Conservation (phyloP, 2,113 vertebrate species). For the Perognathus longimembris region DNA sequence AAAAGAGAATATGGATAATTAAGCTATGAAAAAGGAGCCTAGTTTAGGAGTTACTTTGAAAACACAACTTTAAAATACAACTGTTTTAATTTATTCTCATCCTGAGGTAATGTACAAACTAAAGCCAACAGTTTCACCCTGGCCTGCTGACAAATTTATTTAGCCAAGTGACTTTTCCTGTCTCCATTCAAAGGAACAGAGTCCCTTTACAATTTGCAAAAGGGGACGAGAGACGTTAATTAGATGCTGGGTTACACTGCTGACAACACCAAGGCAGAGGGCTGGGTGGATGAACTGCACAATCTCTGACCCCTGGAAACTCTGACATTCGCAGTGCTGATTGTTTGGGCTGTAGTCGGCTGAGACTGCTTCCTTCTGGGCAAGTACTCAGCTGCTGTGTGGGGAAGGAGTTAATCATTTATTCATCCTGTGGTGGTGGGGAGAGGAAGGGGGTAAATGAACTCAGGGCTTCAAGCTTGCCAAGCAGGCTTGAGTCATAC, state of each 20-base stretch:
- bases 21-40: slow-evolving; percentile 12
- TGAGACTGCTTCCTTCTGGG: no score
- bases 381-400: no score
- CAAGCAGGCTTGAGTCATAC: no score
- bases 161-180: slow-evolving; percentile 36
- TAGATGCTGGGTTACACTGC: not conserved
- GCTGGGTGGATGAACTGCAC: not conserved
- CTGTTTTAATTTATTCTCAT: slow-evolving; percentile 55
- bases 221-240: not conserved
- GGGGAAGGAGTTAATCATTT: no score
- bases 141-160: slow-evolving; percentile 30
- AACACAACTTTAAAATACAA: slow-evolving; percentile 52
- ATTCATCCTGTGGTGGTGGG: no score
- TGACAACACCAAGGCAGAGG: not conserved
- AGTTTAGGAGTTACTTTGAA: slow-evolving; percentile 56
- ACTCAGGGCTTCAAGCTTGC: no score
- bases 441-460: no score
- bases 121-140: slow-evolving; percentile 11
- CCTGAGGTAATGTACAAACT: slow-evolving; percentile 10
- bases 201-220: slow-evolving; percentile 24
- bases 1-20: slow-evolving; percentile 25
- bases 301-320: not conserved
- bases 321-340: not conserved
- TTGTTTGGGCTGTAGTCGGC: not conserved
- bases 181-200: slow-evolving; percentile 22